phyloP scores from a whole-genome alignment of 2,113 vertebrate genomes.

The Malaclemys terrapin region DNA sequence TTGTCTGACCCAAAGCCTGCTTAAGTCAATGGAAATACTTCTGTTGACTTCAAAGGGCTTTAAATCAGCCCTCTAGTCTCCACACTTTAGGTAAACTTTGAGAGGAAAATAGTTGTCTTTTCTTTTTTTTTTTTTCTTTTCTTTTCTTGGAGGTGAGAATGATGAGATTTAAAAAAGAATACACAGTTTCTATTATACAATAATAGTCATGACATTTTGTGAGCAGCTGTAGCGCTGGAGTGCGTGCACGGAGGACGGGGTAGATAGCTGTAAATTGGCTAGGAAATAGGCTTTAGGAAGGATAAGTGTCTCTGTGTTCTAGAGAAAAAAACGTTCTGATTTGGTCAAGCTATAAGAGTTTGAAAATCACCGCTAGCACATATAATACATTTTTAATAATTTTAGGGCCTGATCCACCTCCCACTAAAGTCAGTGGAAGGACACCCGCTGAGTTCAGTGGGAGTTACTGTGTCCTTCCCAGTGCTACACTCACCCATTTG shows the following conservation, averaged over 20 bases:
- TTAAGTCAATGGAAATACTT: background rate
- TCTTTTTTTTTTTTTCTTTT: background rate
- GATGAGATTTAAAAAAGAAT: background rate
- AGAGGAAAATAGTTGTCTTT: background rate
- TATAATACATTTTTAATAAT: background rate
- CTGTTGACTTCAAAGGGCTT: background rate
- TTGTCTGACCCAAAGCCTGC: background rate
- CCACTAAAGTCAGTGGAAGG: background rate
- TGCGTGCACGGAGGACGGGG: background rate
- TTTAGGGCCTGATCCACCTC: background rate
- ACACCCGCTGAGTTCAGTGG: background rate
- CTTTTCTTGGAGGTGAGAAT: background rate
- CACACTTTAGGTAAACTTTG: background rate
- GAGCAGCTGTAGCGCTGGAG: background rate
- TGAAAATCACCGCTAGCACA: background rate
- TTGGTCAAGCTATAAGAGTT: background rate
- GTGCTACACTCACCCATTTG: fast-evolving
- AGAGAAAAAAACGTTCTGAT: constrained; percentile 3
- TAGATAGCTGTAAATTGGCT: background rate
- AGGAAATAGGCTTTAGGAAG: background rate
- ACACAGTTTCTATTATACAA: background rate
- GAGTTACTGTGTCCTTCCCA: background rate
- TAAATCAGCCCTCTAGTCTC: background rate
- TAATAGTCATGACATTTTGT: background rate
- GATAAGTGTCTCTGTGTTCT: background rate